phyloP scores from a whole-genome alignment of 2,113 vertebrate genomes.

The Oriolus oriolus region DNA sequence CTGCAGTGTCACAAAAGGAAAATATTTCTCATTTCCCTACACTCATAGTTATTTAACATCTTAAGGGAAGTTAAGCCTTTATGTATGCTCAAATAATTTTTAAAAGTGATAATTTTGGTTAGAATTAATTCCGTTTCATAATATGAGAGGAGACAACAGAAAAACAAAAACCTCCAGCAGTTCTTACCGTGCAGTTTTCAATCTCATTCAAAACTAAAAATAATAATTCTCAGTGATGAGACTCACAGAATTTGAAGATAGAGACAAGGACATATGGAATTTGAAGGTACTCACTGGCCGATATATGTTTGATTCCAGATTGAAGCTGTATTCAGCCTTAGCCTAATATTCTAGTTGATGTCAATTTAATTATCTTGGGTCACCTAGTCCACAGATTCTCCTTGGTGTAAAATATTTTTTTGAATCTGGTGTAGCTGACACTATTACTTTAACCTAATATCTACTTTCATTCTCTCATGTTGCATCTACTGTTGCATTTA shows the following conservation, averaged over 20 bases:
- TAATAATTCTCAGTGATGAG: neutral
- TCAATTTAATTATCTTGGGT: neutral
- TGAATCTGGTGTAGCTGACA: fast-evolving
- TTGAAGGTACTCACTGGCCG: neutral
- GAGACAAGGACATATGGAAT: neutral
- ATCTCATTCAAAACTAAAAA: neutral
- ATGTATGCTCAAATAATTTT: neutral
- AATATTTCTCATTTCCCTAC: neutral
- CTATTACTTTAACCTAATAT: neutral
- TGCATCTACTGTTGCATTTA: neutral
- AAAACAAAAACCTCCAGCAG: neutral
- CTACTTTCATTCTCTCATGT: neutral
- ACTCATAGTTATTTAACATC: neutral
- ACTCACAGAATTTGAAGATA: neutral
- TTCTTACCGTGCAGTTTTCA: neutral
- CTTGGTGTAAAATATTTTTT: neutral
- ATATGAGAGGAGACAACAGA: neutral
- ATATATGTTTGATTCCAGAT: neutral
- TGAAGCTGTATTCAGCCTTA: neutral
- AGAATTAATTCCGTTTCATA: neutral
- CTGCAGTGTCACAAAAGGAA: neutral
- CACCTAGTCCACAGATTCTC: neutral
- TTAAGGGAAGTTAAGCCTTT: neutral
- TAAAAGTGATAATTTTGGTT: neutral
- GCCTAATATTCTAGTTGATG: neutral